These are phyloP conservation scores for Cynopterus brachyotis DNA, from an alignment of 2,113 vertebrate species.

Conservation along the genomic window DNA sequence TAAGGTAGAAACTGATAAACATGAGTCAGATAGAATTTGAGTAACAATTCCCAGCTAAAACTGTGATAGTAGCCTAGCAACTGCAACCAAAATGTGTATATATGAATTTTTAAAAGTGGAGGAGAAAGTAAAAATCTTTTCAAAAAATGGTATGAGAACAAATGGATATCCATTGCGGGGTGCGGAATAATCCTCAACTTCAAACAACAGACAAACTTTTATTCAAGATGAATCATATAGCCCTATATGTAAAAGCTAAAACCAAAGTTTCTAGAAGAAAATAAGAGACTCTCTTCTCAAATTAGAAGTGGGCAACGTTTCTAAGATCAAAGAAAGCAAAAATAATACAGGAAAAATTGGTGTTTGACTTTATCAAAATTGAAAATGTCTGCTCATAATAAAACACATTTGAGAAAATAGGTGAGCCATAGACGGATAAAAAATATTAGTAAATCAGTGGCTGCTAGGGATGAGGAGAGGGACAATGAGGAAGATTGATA, in stretches of 20 bases:
- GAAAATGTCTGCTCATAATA: background rate
- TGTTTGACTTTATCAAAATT: background rate
- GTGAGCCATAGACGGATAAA: background rate
- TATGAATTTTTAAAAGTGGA: background rate
- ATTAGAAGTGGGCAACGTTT: background rate
- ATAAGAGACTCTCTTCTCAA: background rate
- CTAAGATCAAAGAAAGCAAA: background rate
- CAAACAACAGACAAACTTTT: background rate
- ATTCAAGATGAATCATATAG: background rate
- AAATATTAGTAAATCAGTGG: background rate
- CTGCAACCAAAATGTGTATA: background rate
- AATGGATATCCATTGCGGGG: background rate
- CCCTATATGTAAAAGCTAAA: background rate
- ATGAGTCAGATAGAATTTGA: slow-evolving; percentile 2
- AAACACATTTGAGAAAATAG: background rate
- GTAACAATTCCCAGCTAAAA: background rate
- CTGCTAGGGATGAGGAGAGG: background rate
- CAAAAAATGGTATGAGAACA: background rate
- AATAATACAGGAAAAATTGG: background rate
- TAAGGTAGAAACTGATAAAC: background rate
- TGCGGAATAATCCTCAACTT: background rate
- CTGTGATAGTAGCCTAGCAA: background rate
- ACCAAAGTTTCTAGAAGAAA: slow-evolving; percentile 1
- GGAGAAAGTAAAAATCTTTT: background rate
- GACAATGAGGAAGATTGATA: background rate